Evolutionary conservation across 2,888 invertebrate species (phyloP).

Genomic region (Apamea crenata): DNA sequence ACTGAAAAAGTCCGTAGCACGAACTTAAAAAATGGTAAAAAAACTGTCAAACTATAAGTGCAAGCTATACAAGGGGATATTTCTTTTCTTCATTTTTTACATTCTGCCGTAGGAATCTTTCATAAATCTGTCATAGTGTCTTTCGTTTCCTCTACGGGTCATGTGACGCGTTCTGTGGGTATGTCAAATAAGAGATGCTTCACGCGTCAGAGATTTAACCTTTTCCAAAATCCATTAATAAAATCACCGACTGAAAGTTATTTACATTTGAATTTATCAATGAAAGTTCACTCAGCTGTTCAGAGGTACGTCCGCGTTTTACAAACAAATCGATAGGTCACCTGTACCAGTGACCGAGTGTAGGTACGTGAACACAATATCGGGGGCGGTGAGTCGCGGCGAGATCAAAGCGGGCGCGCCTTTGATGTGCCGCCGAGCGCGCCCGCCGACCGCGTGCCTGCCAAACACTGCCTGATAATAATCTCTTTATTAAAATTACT

Average conservation of each 20-base stretch:
- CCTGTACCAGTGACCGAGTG: constrained; percentile 53
- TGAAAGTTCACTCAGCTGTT: constrained; percentile 40
- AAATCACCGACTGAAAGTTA: neutral
- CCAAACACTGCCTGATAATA: constrained; percentile 60
- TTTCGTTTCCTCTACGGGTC: neutral
- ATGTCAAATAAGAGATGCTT: neutral
- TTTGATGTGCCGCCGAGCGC: constrained; percentile 82
- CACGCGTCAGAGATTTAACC: neutral
- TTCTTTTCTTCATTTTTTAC: neutral
- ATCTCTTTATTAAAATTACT: constrained; percentile 63
- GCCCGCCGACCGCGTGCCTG: constrained; percentile 56
- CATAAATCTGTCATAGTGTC: neutral
- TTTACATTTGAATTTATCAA: constrained; percentile 16
- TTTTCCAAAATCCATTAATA: neutral
- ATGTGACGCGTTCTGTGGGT: neutral
- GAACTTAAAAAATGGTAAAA: no score
- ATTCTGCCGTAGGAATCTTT: neutral
- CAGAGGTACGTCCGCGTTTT: constrained; percentile 39
- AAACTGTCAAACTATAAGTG: neutral
- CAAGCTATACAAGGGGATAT: neutral
- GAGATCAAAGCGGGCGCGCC: constrained; percentile 79
- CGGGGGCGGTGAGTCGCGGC: constrained; percentile 74
- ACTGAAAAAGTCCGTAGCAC: neutral
- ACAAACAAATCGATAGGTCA: constrained; percentile 63
- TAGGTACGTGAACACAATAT: constrained; percentile 72